These are phyloP conservation scores for Columba janthina DNA, from an alignment of 2,113 vertebrate species.

Conservation along the genomic window DNA sequence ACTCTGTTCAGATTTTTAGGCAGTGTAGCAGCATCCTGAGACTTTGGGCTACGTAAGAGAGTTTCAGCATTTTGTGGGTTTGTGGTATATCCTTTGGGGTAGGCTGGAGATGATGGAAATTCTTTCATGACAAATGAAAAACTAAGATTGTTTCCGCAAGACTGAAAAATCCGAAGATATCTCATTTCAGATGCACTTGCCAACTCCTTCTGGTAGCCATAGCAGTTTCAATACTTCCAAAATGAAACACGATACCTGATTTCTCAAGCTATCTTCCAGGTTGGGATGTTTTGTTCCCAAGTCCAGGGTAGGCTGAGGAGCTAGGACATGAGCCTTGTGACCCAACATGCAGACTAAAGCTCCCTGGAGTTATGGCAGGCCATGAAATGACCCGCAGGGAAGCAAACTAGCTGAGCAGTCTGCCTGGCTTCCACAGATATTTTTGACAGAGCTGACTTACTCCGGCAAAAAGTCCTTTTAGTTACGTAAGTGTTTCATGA, in stretches of 20 bases:
- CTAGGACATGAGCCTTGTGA: background rate
- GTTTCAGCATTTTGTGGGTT: background rate
- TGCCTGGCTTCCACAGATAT: background rate
- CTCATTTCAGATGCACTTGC: background rate
- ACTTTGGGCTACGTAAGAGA: background rate
- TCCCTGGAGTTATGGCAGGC: rapidly evolving
- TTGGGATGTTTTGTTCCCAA: background rate
- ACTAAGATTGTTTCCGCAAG: background rate
- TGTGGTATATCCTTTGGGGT: background rate
- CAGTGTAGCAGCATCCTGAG: background rate
- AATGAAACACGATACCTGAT: background rate
- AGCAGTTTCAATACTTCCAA: background rate
- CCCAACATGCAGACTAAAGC: rapidly evolving
- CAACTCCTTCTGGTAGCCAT: background rate
- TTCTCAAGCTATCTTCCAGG: background rate
- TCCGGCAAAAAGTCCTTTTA: background rate
- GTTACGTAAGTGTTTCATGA: background rate
- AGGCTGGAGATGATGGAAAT: background rate
- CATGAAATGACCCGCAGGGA: rapidly evolving
- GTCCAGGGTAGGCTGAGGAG: background rate
- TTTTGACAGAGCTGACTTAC: background rate
- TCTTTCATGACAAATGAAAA: background rate
- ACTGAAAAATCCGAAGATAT: background rate
- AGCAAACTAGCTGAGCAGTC: background rate
- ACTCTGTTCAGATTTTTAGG: background rate